Base-by-base conservation (phyloP, 2,888 invertebrate genomes). In the Folsomia candida region DNA sequence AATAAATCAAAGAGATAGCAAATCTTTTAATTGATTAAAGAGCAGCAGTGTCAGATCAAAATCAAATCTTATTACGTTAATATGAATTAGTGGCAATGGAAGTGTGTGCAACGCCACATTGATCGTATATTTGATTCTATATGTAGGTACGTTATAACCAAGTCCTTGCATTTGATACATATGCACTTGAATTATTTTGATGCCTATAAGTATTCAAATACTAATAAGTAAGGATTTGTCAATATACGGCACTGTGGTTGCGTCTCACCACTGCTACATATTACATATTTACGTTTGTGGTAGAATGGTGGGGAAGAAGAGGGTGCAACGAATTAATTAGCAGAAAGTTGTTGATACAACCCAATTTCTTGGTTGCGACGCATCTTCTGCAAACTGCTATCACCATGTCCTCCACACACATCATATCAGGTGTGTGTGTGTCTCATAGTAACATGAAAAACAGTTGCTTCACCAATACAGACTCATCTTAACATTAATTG, bases 341-440 rank as follows among this genome's bases (percentile, higher is more conserved):
- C 65, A 25, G 65, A 65, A 65, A 65, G 65, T 65, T 65, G 57
- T 37, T 62, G 65, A 57, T 57, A 54, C 54, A 65, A 54, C 65
- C 65, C 51, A 51, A 65, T 65, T 65, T 54, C 28, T 51, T 14
- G 20, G 4, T 22, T 54, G 54, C 54, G 11, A 18, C n/a, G 62
- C 62, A 28, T 62, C 60, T 24, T 60, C 60, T 60, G 60, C 27
- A 47, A 61, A 70, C 1, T 65, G 28, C 37, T 57, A 57, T 57
- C 62, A 26, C 26, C 20, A 62, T 2, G 11, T 26, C 3, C 24
- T 59, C n/a, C 2, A 4, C 25, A 2, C 26, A 25, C 24, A 61
- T 67, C n/a, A n/a, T n/a, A n/a, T n/a, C n/a, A n/a, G n/a, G n/a
- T n/a, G n/a, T n/a, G n/a, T n/a, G n/a, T n/a, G n/a, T n/a, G n/a